Evolutionary conservation across 2,888 invertebrate genomes (phyloP).

Genomic region (Micropterix aruncella): DNA sequence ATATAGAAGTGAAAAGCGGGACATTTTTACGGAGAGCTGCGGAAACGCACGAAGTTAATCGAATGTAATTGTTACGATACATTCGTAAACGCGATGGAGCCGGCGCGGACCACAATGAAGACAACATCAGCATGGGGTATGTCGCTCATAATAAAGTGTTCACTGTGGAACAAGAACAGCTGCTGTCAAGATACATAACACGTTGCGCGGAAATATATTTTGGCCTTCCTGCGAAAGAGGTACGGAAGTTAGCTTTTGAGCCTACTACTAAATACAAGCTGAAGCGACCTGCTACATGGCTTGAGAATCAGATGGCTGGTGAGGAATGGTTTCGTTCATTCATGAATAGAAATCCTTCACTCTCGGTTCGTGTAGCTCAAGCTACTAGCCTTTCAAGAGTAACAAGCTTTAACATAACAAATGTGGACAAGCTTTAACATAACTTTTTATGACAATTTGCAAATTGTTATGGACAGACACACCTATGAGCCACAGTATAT

Average conservation of each 20-base stretch:
- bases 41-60: not conserved
- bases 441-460: slow-evolving; percentile 12
- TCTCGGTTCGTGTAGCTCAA: too few relatives aligned
- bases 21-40: slow-evolving; percentile 1
- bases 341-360: slow-evolving; percentile 13
- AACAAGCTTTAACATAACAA: too few relatives aligned
- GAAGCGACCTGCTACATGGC: slow-evolving; percentile 12
- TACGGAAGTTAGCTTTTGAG: slow-evolving; percentile 13
- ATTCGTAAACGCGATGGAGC: too few relatives aligned
- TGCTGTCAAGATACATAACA: slow-evolving; percentile 10
- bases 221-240: slow-evolving; percentile 11
- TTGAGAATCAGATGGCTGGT: slow-evolving; percentile 13
- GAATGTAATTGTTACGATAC: not conserved
- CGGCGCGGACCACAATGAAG: too few relatives aligned
- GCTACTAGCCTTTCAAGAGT: too few relatives aligned
- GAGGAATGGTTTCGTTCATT: slow-evolving; percentile 14
- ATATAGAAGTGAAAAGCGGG: too few relatives aligned
- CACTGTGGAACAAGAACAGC: slow-evolving; percentile 9
- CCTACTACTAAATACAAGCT: slow-evolving; percentile 11
- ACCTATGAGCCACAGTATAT: too few relatives aligned
- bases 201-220: slow-evolving; percentile 12
- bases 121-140: too few relatives aligned
- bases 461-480: too few relatives aligned
- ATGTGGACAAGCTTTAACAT: slow-evolving; percentile 14
- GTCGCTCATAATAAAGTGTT: slow-evolving; percentile 9